phyloP scores from a whole-genome alignment of 2,797 vertebrate genomes.

The Botia almorhae region DNA sequence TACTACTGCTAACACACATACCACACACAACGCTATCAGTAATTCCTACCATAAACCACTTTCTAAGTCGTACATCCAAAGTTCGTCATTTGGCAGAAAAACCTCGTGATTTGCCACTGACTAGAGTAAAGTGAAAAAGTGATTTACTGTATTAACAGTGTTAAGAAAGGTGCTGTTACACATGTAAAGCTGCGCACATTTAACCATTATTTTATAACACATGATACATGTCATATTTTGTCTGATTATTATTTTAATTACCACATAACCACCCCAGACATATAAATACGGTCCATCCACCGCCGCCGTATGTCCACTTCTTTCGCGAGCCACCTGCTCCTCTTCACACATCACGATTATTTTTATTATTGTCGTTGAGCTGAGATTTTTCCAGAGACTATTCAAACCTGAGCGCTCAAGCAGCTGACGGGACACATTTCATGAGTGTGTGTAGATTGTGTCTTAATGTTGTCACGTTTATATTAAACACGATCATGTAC shows the following conservation, averaged over 20 bases:
- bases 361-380: background rate
- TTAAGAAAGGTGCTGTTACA: background rate
- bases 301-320: constrained; percentile 92
- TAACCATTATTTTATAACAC: background rate
- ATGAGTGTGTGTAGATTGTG: background rate
- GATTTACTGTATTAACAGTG: background rate
- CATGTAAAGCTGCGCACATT: background rate
- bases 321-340: constrained; percentile 83
- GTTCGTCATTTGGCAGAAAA: constrained; percentile 90
- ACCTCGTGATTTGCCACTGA: constrained; percentile 91
- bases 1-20: too few species aligned
- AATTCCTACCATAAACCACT: constrained; percentile 86
- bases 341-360: background rate
- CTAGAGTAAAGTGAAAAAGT: constrained; percentile 67
- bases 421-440: background rate
- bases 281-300: constrained; percentile 84
- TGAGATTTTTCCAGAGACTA: background rate
- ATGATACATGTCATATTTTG: background rate
- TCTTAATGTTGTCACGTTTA: too few species aligned
- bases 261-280: constrained; percentile 96
- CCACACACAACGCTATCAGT: too few species aligned
- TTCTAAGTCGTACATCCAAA: constrained; percentile 92
- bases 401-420: background rate
- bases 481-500: background rate
- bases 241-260: constrained; percentile 71